A percentile compares a stretch with the other conserved stretches of the same genome.
Evolutionary conservation across 2,797 vertebrate species (phyloP).

Genomic region (Momotus momota): DNA sequence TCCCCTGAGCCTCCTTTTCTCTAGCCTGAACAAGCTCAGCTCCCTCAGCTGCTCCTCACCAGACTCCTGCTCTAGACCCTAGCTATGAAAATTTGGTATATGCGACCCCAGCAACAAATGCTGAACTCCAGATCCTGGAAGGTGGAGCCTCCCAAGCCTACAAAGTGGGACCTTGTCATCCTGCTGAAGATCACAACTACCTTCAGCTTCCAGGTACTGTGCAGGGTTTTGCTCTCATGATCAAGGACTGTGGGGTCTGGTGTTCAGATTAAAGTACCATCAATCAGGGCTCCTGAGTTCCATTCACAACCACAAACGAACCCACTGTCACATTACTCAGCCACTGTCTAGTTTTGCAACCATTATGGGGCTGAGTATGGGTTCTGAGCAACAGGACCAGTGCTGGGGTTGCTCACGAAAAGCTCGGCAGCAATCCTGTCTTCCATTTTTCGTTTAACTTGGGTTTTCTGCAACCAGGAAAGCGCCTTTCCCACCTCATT

Average conservation of each 20-base stretch:
- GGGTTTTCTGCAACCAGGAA: not conserved
- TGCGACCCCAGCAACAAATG: rapidly evolving
- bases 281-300: not conserved
- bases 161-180: not conserved
- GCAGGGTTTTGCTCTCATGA: not conserved
- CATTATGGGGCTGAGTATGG: not conserved
- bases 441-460: not conserved
- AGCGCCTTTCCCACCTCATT: constrained; percentile 20
- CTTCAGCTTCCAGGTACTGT: not conserved
- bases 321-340: not conserved
- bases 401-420: not conserved
- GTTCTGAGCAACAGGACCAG: not conserved
- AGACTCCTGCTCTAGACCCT: no score
- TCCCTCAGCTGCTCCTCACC: not conserved
- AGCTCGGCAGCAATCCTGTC: not conserved
- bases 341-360: not conserved
- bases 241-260: not conserved
- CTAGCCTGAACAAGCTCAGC: not conserved
- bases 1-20: not conserved
- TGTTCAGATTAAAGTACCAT: not conserved
- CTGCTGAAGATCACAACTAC: not conserved
- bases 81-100: not conserved
- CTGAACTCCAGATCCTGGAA: not conserved
- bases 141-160: not conserved
- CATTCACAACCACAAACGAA: not conserved